A percentile compares a stretch with the other conserved stretches of the same genome.
phyloP scores from a whole-genome alignment of 2,113 vertebrate species.

The Calonectris borealis region DNA sequence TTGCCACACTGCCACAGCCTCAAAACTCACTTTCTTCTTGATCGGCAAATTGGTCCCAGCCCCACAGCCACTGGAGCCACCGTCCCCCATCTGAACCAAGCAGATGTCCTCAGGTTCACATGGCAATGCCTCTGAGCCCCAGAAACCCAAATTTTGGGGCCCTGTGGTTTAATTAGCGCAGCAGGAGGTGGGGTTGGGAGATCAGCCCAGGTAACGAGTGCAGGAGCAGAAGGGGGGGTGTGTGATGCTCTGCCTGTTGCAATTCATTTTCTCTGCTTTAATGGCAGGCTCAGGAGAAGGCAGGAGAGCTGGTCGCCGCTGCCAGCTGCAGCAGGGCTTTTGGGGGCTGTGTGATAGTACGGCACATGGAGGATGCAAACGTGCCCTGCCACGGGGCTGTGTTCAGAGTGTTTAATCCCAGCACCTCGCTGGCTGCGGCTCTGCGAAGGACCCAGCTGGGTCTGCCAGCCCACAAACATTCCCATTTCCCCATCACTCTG shows the following conservation, averaged over 20 bases:
- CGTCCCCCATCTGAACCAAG: rapidly evolving
- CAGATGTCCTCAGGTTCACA: background rate
- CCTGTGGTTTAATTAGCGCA: background rate
- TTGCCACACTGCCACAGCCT: rapidly evolving
- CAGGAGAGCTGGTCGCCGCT: background rate
- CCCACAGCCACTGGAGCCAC: rapidly evolving
- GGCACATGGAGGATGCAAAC: background rate
- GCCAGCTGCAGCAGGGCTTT: background rate
- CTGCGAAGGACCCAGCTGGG: background rate
- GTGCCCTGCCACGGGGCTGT: background rate
- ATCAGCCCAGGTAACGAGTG: background rate
- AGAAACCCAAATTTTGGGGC: background rate
- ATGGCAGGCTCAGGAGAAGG: background rate
- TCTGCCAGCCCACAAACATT: background rate
- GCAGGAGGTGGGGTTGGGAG: background rate
- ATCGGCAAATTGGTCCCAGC: background rate
- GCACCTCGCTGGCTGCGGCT: background rate
- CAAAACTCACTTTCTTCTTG: background rate
- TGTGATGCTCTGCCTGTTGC: background rate
- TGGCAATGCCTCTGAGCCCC: background rate
- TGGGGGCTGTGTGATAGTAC: rapidly evolving
- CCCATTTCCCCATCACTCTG: background rate
- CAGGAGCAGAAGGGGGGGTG: background rate
- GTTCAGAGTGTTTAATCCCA: background rate
- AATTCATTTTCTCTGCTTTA: background rate